Evolutionary conservation across 2,888 invertebrate species (phyloP), one percentile per base, ranked within the genome.

Genomic region (Geotrupes spiniger): DNA sequence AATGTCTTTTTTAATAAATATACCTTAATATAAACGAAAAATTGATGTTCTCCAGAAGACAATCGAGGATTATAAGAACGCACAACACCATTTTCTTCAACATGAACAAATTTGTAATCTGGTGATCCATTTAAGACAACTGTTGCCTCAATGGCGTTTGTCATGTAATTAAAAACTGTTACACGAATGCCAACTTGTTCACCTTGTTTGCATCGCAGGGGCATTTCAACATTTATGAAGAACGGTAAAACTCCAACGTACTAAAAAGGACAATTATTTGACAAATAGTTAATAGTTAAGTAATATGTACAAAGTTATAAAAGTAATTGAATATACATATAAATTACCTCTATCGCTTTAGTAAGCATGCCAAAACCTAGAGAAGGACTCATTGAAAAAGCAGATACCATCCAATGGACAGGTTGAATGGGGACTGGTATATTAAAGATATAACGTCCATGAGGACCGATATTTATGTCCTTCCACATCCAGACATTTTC

Each of bases 401-500:
- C 92, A 8, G 92, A 91, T 1, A 97, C 83, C 77, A 94, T 92
- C 96, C 96, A 97, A 61, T 89, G 87, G 0, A 88, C 92, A 0
- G 93, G 93, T 43, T 83, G 74, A 47, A 85, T 78, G 0, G 92
- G 92, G n/a, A 92, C 92, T 28, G 88, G 87, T 33, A 89, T 76
- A 46, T 87, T 89, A 74, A 93, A 92, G 48, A 93, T 90, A 65
- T 80, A 88, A 4, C 93, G 83, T 0, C 93, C 93, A 72, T 92
- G 92, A 12, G 93, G 92, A 0, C 90, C 93, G 64, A 94, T 92
- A 72, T 93, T 93, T 42, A 92, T 84, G 74, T 95, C 95, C 53
- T 86, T 84, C 96, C 96, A 97, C 43, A 95, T 74, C 96, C 96
- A 97, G 47, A 90, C 89, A 72, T 94, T 93, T 63, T 94, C 92